Percentiles rank a stretch among this genome's conserved stretches.
phyloP scores from a whole-genome alignment of 2,113 vertebrate genomes.

The Oncorhynchus tshawytscha region DNA sequence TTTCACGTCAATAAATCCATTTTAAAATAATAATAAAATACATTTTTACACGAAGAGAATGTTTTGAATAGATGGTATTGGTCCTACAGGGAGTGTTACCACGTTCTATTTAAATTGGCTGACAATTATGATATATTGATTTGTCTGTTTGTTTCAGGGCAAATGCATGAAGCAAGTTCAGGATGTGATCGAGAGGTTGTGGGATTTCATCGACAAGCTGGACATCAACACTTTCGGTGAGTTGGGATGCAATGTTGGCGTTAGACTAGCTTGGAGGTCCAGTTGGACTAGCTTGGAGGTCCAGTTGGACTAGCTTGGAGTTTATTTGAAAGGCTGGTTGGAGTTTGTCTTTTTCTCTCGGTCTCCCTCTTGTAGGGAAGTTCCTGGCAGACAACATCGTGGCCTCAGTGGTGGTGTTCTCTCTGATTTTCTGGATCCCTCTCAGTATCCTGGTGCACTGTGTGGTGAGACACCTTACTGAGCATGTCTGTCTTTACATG shows the following conservation, averaged over 20 bases:
- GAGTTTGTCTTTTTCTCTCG: not conserved
- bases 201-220: constrained; percentile 97
- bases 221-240: constrained; percentile 96
- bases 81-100: too few relatives aligned
- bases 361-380: constrained; percentile 77
- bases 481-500: too few relatives aligned
- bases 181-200: constrained; percentile 94
- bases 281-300: not conserved
- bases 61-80: too few relatives aligned
- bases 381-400: constrained; percentile 98
- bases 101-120: too few relatives aligned
- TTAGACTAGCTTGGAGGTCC: not conserved
- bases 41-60: too few relatives aligned
- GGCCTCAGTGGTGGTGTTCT: constrained; percentile 96
- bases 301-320: not conserved
- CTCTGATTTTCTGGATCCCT: constrained; percentile 95
- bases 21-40: too few relatives aligned
- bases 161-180: constrained; percentile 98
- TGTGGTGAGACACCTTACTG: constrained; percentile 82
- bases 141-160: constrained; percentile 70
- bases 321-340: not conserved
- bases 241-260: constrained; percentile 15
- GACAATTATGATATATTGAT: too few relatives aligned
- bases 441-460: constrained; percentile 97
- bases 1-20: too few relatives aligned